Conservation (phyloP, 2,888 invertebrate genomes). For the Xylophagus ater region DNA sequence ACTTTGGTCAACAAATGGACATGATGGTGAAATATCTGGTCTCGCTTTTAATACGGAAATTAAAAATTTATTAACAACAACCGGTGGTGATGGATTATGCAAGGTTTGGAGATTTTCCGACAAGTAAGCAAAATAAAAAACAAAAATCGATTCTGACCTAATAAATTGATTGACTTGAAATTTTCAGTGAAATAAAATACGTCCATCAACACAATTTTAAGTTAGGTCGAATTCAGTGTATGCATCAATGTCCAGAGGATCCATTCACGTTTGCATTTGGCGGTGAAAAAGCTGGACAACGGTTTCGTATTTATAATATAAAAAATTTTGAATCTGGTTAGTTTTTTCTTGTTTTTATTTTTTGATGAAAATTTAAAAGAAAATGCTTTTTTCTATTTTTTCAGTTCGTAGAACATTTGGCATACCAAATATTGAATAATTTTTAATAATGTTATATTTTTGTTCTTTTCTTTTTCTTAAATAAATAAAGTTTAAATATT, state of each 20-base stretch:
- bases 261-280: conserved; percentile 72
- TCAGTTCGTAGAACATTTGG: no score
- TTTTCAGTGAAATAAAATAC: conserved; percentile 25
- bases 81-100: conserved; percentile 67
- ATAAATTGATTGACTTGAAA: conserved; percentile 4
- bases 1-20: conserved; percentile 64
- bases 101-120: conserved; percentile 84
- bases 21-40: conserved; percentile 76
- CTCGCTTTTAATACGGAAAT: conserved; percentile 60
- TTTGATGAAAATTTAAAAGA: no score
- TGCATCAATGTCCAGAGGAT: conserved; percentile 68
- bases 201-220: conserved; percentile 43
- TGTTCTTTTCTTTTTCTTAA: no score
- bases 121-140: no score
- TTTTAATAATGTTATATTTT: no score
- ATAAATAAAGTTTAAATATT: no score
- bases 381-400: no score
- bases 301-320: conserved; percentile 49
- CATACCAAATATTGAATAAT: no score
- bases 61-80: conserved; percentile 64
- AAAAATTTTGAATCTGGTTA: conserved; percentile 33
- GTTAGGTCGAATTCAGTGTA: conserved; percentile 62
- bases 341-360: no score
- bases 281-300: conserved; percentile 71
- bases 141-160: conserved; percentile 7